Percentiles rank a stretch among this genome's conserved stretches.
Conservation (phyloP, 2,888 invertebrate genomes). For the Sphecodes monilicornis region DNA sequence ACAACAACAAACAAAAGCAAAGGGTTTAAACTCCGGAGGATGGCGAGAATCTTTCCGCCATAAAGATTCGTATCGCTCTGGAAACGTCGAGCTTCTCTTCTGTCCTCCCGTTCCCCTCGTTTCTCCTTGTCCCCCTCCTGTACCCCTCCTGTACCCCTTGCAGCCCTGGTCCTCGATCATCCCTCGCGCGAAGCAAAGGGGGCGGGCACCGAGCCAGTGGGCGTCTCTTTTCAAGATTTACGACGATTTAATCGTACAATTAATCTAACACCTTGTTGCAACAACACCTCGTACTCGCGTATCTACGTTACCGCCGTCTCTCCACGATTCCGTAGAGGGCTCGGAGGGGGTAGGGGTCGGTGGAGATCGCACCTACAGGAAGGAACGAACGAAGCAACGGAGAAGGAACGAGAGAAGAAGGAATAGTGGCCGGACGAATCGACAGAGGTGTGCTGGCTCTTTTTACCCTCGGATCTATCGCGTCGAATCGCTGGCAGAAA, state of each 20-base stretch:
- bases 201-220: slow-evolving; percentile 67
- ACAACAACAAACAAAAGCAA: slow-evolving; percentile 45
- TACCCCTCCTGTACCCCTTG: neutral
- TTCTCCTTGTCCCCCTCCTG: neutral
- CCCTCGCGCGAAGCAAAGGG: slow-evolving; percentile 49
- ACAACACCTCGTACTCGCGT: slow-evolving; percentile 79
- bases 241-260: slow-evolving; percentile 84
- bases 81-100: slow-evolving; percentile 66
- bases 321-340: slow-evolving; percentile 38
- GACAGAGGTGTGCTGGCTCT: slow-evolving; percentile 28
- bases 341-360: neutral
- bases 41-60: slow-evolving; percentile 71
- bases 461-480: slow-evolving; percentile 66
- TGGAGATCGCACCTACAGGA: slow-evolving; percentile 35
- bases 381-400: slow-evolving; percentile 34
- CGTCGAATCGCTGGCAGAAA: slow-evolving; percentile 63
- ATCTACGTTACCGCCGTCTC: slow-evolving; percentile 55
- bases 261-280: slow-evolving; percentile 85
- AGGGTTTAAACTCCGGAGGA: slow-evolving; percentile 44
- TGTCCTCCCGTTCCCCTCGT: slow-evolving; percentile 18
- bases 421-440: slow-evolving; percentile 44
- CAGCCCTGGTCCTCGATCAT: slow-evolving; percentile 40
- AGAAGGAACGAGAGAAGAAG: no score
- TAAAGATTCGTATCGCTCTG: slow-evolving; percentile 77
- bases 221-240: slow-evolving; percentile 80